Conservation (phyloP, 1,140 invertebrate genomes). For the Hypothenemus hampei region DNA sequence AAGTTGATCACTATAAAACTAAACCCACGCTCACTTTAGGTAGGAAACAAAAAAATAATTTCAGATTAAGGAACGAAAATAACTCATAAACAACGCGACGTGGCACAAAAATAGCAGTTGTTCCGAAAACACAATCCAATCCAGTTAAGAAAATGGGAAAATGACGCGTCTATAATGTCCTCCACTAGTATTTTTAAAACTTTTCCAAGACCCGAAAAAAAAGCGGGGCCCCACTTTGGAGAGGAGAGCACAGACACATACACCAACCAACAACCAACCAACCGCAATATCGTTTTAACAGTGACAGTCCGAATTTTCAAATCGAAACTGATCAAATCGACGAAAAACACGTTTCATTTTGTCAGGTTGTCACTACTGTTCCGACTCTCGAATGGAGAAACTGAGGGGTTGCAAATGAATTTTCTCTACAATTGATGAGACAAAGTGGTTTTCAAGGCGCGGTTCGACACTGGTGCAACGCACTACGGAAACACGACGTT, state of each 20-base stretch:
- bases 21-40: conserved; percentile 1
- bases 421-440: conserved; percentile 10
- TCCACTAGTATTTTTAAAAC: conserved; percentile 19
- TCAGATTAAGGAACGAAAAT: conserved; percentile 10
- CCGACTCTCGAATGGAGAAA: neutral
- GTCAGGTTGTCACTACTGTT: neutral
- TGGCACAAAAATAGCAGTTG: conserved; percentile 20
- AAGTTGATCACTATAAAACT: no score
- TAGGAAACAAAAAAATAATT: conserved; percentile 7
- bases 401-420: neutral
- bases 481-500: neutral
- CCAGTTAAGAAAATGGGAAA: conserved; percentile 1
- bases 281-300: no score
- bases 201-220: conserved; percentile 6
- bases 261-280: neutral
- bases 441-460: conserved; percentile 21
- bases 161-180: conserved; percentile 9
- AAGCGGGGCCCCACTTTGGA: neutral
- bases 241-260: neutral
- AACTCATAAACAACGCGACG: conserved; percentile 18
- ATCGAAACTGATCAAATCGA: neutral
- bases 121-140: conserved; percentile 18
- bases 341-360: neutral
- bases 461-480: neutral
- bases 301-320: neutral